Evolutionary conservation across 1,140 invertebrate genomes (phyloP), one percentile per base, ranked within the genome.

Genomic region (Nymphalis io): DNA sequence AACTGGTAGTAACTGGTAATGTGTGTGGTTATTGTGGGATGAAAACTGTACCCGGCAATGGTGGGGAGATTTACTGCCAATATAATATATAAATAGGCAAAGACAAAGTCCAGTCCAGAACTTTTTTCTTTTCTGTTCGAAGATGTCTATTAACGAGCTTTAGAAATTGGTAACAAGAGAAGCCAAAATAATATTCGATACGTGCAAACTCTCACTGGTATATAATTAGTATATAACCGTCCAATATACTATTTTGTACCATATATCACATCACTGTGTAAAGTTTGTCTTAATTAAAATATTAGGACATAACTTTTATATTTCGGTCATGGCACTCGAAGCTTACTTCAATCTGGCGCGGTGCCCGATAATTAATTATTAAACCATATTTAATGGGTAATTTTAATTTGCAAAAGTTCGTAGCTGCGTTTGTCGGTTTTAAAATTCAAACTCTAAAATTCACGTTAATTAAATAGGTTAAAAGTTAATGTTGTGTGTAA

Each of bases 231-330:
- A 1, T 33, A 27, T 3, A 27, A 3, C 0, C 10, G 27, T 33
- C 27, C 27, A 33, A 33, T 8, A 8, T 15, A 46, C 11, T 12
- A 46, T 42, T 42, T 42, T 11, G 11, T 4, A 16, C 20, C 10
- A 20, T 33, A n/a, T 11, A 59, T 18, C 6, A 18, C 4, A n/a
- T 6, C 57, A 59, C 57, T 16, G 18, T 39, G 40, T 18, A 18
- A 33, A 23, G n/a, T 39, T 59, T 59, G 20, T 59, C 16, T 59
- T 38, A 59, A 59, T 59, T 38, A 59, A 59, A 59, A 59, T 18
- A 51, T 51, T 51, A 11, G 4, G 11, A 12, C 4, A 51, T 20
- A 16, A 51, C 20, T 51, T 20, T 51, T 10, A 27, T 16, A 11
- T 21, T 51, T 21, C 48, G 48, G 48, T 21, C 48, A 13, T 8